Base-by-base conservation (phyloP, 2,888 invertebrate species). In the Osedax fenrisi region DNA sequence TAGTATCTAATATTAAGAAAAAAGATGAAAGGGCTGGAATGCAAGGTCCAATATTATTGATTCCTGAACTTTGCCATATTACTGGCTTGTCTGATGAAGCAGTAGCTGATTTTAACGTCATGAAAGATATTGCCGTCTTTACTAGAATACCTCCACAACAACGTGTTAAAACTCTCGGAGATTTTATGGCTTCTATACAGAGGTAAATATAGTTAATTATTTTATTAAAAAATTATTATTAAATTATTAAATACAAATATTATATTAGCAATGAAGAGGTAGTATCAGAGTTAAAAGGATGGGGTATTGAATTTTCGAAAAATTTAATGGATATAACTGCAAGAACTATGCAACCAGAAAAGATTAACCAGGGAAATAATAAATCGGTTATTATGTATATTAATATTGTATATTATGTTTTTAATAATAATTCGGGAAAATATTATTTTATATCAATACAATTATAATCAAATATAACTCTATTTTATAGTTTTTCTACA, bases 1-100 rank as follows among this genome's bases (percentile, higher is more conserved):
- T 96, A 69, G 86, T 94, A 0, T 90, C 90, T 0, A 87, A 88
- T 25, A 85, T 86, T 0, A 84, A 82, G 73, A 82, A 82, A 56
- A 88, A 88, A 56, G 92, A 92, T 79, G 87, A 90, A 21, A 88
- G 81, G 72, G 73, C 79, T 10, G 89, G 89, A 0, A 91, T 90
- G 0, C 86, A 88, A 83, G 86, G 87, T 0, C 89, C 90, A 0
- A 88, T 93, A 3, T 88, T 88, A 81, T 85, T 95, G 1, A 86
- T 94, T 5, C 94, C 94, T 0, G 92, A 94, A 84, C 84, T 94
- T 67, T 92, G 92, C 79, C 88, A 89, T 0, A 88, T 91, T 80
- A 94, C 94, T 0, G 94, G 80, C 56, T 76, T 84, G 61, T 79
- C 81, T 72, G 84, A 84, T 23, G 80, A 81, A 27, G 81, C 78